Base-by-base conservation (phyloP, 37 sponge, comb jelly and placozoan genomes). In the Eunapius fragilis region DNA sequence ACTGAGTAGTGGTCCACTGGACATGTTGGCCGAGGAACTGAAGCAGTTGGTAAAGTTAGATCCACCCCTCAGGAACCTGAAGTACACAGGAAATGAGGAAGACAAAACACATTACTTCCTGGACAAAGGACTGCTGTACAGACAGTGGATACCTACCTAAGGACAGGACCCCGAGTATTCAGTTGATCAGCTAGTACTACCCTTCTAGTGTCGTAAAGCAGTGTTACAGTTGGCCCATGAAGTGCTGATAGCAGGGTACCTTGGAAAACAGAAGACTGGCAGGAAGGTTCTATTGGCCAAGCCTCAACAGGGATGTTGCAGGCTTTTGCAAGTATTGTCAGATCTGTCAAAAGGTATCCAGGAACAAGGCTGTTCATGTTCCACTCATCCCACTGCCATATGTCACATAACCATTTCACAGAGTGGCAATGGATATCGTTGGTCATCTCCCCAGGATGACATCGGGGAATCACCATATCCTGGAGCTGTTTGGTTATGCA, bases 351-450 rank as follows among this genome's bases (percentile, higher is more conserved):
- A 83, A 74, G 75, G 37, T 37, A 12, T 41, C 41, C 74, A 31
- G 74, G 23, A 27, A 49, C 31, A 73, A 37, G 27, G 41, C 26
- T 45, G 50, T 26, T 37, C 74, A 31, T 35, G 84, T 41, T 25
- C 84, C 37, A 41, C 12, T 83, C 32, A 37, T 75, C 13, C 50
- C 75, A 76, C 26, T 83, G 84, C 84, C 84, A 37, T 27, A 76
- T 27, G 36, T 83, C 27, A 37, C 32, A 31, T 2, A 72, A 31
- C 84, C 84, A 74, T 83, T 83, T 76, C 47, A 75, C 37, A 78
- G 74, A 14, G 80, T 83, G 26, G 84, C 84, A 41, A 83, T 83
- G 84, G 84, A 83, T 34, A 76, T 83, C 23, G 50, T 83, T 9
- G 84, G 84, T 31, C 84, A 74, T 17, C 37, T 83, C 13, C 75